These are phyloP conservation scores for Amiota mariae DNA, from an alignment of 2,888 invertebrate genomes.

Conservation along the genomic window DNA sequence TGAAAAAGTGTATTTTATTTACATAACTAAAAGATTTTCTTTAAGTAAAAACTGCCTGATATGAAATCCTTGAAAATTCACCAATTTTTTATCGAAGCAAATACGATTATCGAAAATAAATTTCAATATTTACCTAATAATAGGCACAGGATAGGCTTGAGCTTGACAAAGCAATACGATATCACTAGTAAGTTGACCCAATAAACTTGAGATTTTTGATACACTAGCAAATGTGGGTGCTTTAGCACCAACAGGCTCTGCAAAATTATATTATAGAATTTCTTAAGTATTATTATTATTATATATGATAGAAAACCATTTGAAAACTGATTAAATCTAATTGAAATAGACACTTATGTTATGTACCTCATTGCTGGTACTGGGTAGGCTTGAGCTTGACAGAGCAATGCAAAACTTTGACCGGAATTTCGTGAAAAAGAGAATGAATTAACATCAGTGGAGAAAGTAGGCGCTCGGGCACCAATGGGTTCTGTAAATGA, in stretches of 20 bases:
- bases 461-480: constrained; percentile 78
- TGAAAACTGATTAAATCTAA: constrained; percentile 32
- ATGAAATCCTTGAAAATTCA: no score
- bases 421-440: constrained; percentile 75
- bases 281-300: no score
- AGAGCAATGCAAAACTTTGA: constrained; percentile 73
- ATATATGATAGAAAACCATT: neutral
- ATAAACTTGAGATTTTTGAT: constrained; percentile 77
- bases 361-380: constrained; percentile 68
- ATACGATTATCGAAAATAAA: neutral
- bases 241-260: constrained; percentile 78
- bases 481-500: constrained; percentile 77
- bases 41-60: constrained; percentile 39
- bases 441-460: constrained; percentile 78
- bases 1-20: constrained; percentile 54
- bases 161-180: constrained; percentile 80
- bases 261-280: constrained; percentile 31
- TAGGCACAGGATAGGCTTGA: constrained; percentile 82
- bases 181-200: constrained; percentile 73
- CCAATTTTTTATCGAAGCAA: neutral
- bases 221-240: constrained; percentile 77
- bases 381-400: constrained; percentile 76
- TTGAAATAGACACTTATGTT: neutral
- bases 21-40: neutral
- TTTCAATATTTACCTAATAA: constrained; percentile 74